These are phyloP conservation scores for Ammospiza nelsoni DNA, from an alignment of 2,113 vertebrate genomes.

Conservation along the genomic window DNA sequence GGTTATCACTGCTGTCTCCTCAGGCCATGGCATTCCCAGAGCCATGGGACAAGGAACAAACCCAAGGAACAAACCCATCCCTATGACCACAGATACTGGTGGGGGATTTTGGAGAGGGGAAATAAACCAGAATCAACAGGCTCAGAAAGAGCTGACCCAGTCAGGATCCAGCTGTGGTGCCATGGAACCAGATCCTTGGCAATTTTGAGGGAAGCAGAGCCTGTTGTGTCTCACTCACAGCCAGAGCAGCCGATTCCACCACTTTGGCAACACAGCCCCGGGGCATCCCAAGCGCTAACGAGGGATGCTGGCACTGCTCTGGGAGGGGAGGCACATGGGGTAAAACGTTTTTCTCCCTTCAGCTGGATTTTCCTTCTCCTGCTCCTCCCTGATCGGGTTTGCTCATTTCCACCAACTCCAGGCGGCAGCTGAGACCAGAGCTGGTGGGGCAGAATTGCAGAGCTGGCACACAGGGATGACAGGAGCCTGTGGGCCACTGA, in stretches of 20 bases:
- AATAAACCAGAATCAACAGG: neutral
- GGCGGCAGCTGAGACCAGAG: neutral
- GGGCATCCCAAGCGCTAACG: fast-evolving
- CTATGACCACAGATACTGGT: neutral
- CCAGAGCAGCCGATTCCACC: neutral
- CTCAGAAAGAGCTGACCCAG: neutral
- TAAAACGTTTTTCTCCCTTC: neutral
- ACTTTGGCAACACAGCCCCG: slow-evolving; percentile 2
- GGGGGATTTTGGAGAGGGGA: neutral
- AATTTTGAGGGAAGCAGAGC: neutral
- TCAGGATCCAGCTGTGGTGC: neutral
- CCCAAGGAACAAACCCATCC: neutral
- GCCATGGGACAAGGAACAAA: neutral
- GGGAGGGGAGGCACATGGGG: neutral
- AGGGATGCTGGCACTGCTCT: neutral
- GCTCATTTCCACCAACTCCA: neutral
- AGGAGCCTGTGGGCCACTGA: neutral
- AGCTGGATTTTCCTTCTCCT: neutral
- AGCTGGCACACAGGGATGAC: fast-evolving
- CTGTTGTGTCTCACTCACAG: neutral
- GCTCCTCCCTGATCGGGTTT: neutral
- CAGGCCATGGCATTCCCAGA: fast-evolving
- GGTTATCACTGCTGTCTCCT: neutral
- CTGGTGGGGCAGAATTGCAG: too few species aligned
- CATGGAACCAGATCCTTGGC: neutral